Evolutionary conservation across 37 sponge, comb jelly and placozoan genomes (phyloP), one percentile per base, ranked within the genome.

Genomic region (Amphimedon queenslandica): DNA sequence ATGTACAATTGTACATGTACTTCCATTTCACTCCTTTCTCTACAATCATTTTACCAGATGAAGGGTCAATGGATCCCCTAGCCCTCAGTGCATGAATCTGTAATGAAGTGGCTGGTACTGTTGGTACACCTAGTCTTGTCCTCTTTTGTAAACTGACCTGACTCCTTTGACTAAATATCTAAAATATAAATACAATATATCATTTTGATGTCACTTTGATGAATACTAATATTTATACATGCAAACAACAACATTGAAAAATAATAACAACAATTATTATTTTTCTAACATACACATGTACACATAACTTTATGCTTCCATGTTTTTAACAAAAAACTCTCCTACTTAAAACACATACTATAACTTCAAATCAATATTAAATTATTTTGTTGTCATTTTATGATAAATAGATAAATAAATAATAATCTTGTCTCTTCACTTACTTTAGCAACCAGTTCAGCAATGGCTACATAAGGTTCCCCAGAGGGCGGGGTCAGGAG

Each of bases 41-140:
- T n/a, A n/a, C n/a, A n/a, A n/a, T n/a, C n/a, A 4, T 33, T 61
- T 3, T 67, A 82, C 84, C 84, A 43, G 84, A 25, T 4, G 64
- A 38, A 27, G 58, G 30, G 1, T 77, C 77, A 36, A 77, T 63
- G 51, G 77, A 75, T 29, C 73, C 78, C 3, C 68, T 43, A 1
- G 73, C 77, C 58, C 84, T 77, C 42, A 84, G 78, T 66, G 73
- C 58, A 37, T 77, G 84, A 18, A 77, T 77, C 68, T 84, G 84
- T n/a, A 84, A 37, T 56, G 84, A 72, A 31, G 77, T 84, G 34
- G 84, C 84, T 25, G 84, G 84, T 31, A 77, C 40, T 11, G 73
- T 53, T 71, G 53, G 2, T 32, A 84, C 64, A 40, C 84, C 84
- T 55, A 84, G 67, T 20, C 34, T 20, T 11, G 24, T 57, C 2